Percentiles rank a stretch among this genome's conserved stretches.
phyloP scores from a whole-genome alignment of 1,140 invertebrate species.

The Bombus pyrosoma region DNA sequence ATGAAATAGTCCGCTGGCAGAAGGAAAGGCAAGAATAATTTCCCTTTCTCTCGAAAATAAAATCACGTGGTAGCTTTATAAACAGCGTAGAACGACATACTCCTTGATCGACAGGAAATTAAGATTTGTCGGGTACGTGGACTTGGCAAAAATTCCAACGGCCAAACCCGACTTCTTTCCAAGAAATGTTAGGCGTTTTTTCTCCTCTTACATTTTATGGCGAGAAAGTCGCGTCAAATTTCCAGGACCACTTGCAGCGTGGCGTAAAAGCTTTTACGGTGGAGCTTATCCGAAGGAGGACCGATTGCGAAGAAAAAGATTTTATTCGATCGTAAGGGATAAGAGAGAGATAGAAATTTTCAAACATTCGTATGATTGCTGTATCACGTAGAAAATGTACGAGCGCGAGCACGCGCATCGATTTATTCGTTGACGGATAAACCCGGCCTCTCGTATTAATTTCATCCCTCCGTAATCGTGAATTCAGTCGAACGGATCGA shows the following conservation, averaged over 20 bases:
- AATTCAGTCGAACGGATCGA: not conserved
- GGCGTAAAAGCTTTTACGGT: not conserved
- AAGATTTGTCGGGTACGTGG: not conserved
- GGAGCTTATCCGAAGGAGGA: not conserved
- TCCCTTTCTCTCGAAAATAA: not conserved
- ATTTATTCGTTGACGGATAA: not conserved
- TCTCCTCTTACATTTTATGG: not conserved
- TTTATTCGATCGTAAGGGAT: not conserved
- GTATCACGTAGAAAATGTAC: not conserved
- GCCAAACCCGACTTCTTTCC: not conserved
- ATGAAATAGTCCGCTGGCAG: not conserved
- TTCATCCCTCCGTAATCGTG: not conserved
- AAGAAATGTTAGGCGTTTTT: not conserved
- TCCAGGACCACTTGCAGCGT: not conserved
- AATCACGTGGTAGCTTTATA: not conserved
- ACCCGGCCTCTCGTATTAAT: not conserved
- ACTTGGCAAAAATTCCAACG: too few species aligned
- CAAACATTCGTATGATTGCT: not conserved
- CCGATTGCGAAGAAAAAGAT: not conserved
- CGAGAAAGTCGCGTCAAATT: not conserved
- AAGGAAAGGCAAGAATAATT: not conserved
- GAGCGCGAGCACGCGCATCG: not conserved
- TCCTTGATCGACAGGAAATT: slow-evolving; percentile 12
- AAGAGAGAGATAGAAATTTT: not conserved
- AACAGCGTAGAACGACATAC: not conserved